Percentiles rank a stretch among this genome's conserved stretches.
These are phyloP conservation scores for Zeugodacus cucurbitae DNA, from an alignment of 1,140 invertebrate genomes.

Conservation along the genomic window DNA sequence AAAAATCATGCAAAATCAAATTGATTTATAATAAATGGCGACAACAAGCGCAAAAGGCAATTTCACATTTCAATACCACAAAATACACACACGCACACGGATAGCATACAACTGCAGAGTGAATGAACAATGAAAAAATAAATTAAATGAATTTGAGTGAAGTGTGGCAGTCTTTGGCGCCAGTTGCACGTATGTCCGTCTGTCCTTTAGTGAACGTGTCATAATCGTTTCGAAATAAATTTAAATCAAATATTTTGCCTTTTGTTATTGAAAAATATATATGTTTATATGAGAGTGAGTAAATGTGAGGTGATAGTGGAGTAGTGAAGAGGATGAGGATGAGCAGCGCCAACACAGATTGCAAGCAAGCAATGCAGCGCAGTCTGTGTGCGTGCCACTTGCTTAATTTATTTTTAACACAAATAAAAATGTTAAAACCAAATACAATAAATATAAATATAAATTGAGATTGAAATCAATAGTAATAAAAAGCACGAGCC, in stretches of 20 bases:
- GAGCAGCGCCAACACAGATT: not conserved
- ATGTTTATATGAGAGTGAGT: not conserved
- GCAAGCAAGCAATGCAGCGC: not conserved
- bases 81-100: not conserved
- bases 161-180: not conserved
- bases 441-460: not conserved
- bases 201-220: not conserved
- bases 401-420: not conserved
- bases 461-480: not conserved
- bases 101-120: not conserved
- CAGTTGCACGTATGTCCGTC: not conserved
- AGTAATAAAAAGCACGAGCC: not conserved
- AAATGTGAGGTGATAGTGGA: not conserved
- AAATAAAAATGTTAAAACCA: not conserved
- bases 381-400: not conserved
- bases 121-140: not conserved
- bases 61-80: not conserved
- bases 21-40: not conserved
- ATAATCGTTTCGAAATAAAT: conserved; percentile 19
- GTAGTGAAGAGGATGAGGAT: not conserved
- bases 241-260: conserved; percentile 18
- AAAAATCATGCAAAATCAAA: not conserved
- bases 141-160: not conserved
- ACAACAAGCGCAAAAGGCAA: not conserved
- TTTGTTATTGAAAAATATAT: not conserved